Evolutionary conservation across 2,797 vertebrate species (phyloP).

Genomic region (Sorex maritimensis): DNA sequence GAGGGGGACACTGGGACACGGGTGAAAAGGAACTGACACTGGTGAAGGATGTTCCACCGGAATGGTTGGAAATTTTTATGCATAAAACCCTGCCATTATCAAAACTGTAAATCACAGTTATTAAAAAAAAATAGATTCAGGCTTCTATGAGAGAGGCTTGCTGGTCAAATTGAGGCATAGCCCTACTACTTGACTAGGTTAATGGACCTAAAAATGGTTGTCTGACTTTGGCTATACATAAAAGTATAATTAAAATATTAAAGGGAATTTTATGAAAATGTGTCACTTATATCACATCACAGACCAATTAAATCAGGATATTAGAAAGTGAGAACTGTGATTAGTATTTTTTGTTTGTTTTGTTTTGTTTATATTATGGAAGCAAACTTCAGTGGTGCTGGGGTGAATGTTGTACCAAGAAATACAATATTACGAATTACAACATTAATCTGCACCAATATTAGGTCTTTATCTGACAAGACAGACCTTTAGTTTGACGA

Average conservation of each 20-base stretch:
- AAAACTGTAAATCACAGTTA: no score
- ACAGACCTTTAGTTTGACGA: no score
- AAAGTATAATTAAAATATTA: background rate
- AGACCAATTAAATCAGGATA: conserved; percentile 10
- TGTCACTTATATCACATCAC: background rate
- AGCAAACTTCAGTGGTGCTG: background rate
- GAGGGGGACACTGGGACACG: no score
- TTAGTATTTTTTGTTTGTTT: no score
- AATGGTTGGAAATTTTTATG: no score
- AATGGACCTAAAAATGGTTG: background rate
- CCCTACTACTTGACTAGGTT: background rate
- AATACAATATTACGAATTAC: no score
- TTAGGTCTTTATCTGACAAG: no score
- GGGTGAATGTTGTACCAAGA: background rate
- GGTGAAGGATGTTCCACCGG: no score
- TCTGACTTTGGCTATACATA: background rate
- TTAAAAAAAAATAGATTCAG: no score
- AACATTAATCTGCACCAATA: no score
- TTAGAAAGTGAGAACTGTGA: background rate
- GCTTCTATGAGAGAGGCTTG: background rate
- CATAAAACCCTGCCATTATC: no score
- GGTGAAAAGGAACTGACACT: background rate
- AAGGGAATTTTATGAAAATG: background rate
- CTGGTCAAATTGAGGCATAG: background rate
- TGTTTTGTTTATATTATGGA: background rate